Base-by-base conservation (phyloP, 2,113 vertebrate species). In the Acinonyx jubatus region DNA sequence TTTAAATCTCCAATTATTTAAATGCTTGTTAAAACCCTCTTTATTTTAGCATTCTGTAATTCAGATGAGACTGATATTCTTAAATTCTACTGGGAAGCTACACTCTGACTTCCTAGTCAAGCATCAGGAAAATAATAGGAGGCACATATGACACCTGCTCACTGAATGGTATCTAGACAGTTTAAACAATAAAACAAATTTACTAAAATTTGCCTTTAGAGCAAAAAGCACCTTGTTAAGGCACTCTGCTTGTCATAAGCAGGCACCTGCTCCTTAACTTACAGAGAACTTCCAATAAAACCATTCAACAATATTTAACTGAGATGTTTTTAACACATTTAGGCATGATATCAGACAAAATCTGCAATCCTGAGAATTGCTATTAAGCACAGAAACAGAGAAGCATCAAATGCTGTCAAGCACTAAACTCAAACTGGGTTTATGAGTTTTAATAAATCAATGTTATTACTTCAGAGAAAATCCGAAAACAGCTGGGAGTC, bases 401-500 rank as follows among this genome's bases (percentile, higher is more conserved):
- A 91, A 73, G 36, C 45, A 65, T 45, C 57, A 82, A 68, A 97
- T 31, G 15, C 36, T 31, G 31, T 96, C 86, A 96, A 93, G 88
- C 71, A 33, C 61, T 71, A 89, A 76, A 82, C 61, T 95, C 73
- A 93, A 93, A 86, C 81, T 89, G 11, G 23, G 68, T 57, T 95
- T 94, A 90, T 61, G 68, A 95, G 83, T 96, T 96, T 94, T 93
- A 96, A 97, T 97, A 98, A 93, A 96, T 97, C 91, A 81, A 66
- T 89, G 89, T 87, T 97, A 95, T 76, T 90, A 94, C 81, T 95
- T 97, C 85, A 69, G 89, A 96, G 83, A 90, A 97, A 95, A 95
- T 71, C 66, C 85, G 71, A 92, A 83, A 78, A 91, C 94, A 84
- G 90, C n/a, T 97, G 89, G 87, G 89, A 98, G 36, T 96, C 74